phyloP scores from a whole-genome alignment of 2,888 invertebrate genomes.

The Synergus japonicus region DNA sequence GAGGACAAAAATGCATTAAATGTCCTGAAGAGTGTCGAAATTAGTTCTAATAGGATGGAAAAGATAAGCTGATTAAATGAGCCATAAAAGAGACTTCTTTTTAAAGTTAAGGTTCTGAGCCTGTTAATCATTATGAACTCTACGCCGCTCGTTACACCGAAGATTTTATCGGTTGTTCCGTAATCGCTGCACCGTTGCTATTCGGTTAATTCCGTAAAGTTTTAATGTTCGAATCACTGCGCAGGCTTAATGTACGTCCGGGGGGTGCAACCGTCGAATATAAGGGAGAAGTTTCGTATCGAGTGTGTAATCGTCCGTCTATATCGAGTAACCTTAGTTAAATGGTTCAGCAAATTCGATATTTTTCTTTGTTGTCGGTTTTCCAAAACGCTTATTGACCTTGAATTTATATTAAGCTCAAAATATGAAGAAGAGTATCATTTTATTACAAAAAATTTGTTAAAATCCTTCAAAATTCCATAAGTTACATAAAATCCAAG shows the following conservation, averaged over 20 bases:
- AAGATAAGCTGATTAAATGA: background rate
- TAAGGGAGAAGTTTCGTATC: conserved; percentile 24
- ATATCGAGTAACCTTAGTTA: background rate
- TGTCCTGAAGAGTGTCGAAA: background rate
- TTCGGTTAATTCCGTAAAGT: conserved; percentile 27
- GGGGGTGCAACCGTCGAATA: conserved; percentile 8
- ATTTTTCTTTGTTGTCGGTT: no score
- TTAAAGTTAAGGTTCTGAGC: background rate
- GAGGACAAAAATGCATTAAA: no score
- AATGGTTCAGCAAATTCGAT: background rate
- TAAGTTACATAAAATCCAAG: no score
- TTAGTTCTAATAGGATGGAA: background rate
- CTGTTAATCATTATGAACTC: conserved; percentile 18
- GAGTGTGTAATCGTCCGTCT: conserved; percentile 3
- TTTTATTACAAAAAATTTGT: no score
- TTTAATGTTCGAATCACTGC: conserved; percentile 29
- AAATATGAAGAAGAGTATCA: no score
- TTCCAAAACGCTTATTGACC: no score
- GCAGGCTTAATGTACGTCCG: conserved; percentile 21
- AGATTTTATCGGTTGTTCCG: conserved; percentile 18
- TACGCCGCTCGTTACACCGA: background rate
- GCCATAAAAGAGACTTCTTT: background rate
- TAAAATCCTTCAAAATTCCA: no score
- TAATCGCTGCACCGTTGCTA: conserved; percentile 23
- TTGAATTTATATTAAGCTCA: no score